These are phyloP conservation scores for Galagoides demidoff DNA, from an alignment of 2,797 vertebrate genomes.

Conservation along the genomic window DNA sequence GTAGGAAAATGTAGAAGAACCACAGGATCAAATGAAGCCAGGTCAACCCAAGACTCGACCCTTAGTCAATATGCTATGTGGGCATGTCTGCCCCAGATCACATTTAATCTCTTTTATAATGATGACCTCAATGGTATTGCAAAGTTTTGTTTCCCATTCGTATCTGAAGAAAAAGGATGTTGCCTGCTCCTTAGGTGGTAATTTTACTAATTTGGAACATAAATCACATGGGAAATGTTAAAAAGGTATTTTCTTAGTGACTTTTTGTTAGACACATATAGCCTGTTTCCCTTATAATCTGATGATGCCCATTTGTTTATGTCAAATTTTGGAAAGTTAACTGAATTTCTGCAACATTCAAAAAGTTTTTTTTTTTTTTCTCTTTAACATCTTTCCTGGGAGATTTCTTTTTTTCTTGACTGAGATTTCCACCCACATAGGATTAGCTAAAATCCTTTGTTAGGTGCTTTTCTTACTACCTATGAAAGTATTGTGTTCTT, in stretches of 20 bases:
- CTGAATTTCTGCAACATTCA: not conserved
- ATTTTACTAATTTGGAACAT: not conserved
- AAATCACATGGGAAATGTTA: not conserved
- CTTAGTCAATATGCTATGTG: not conserved
- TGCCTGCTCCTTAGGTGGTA: not conserved
- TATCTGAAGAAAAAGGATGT: not conserved
- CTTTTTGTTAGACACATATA: not conserved
- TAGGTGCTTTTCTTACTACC: conserved; percentile 50
- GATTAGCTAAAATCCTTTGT: conserved; percentile 71
- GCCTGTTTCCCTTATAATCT: conserved; percentile 29
- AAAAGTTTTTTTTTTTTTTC: conserved; percentile 48
- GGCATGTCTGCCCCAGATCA: not conserved
- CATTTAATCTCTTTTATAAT: not conserved
- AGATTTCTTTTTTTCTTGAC: conserved; percentile 46
- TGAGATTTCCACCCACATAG: conserved; percentile 62
- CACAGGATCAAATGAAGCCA: not conserved
- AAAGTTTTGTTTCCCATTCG: not conserved
- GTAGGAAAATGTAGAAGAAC: not conserved
- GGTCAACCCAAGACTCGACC: not conserved
- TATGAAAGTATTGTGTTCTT: conserved; percentile 43
- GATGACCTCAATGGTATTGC: not conserved
- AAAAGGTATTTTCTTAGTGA: not conserved
- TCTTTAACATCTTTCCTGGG: conserved; percentile 39
- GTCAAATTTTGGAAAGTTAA: not conserved
- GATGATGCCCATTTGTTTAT: not conserved